Base-by-base conservation (phyloP, 2,113 vertebrate genomes). In the Lamprotornis superbus region DNA sequence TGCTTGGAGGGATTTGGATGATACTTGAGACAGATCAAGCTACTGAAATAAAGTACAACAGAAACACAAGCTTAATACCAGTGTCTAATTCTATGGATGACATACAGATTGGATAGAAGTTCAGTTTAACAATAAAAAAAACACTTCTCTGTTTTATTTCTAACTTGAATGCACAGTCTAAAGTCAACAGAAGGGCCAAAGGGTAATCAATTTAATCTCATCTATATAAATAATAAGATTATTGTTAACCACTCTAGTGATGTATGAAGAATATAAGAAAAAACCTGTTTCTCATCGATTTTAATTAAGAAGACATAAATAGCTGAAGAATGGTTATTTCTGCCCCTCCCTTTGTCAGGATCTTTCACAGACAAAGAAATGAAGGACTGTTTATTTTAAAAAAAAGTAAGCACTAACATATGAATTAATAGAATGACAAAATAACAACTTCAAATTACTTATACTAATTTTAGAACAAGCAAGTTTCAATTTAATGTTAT, bases 321-420 rank as follows among this genome's bases (percentile, higher is more conserved):
- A 89, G 44, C 5, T 57, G 25, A 83, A 53, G 35, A 67, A 61
- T 1, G 5, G 10, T 18, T 46, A 78, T 65, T 83, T 79, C 31
- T 75, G 39, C 64, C 39, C 24, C 37, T 83, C 37, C 52, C 35
- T 60, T 19, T 80, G 64, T 47, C 67, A 68, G 42, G 61, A 67
- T 40, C 53, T 79, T 46, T 61, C 49, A 82, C 14, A 59, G 19
- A 89, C 55, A 89, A 93, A 94, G 79, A 76, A 80, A 92, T 77
- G 9, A 68, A 55, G 2, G 10, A 46, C 8, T 47, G 6, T 23
- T 33, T n/a, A 31, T 70, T 40, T 21, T 9, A 35, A 30, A 27
- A 15, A 53, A 24, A 44, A 14, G 1, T 1, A 69, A 83, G 15
- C 46, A 42, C 17, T 21, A 69, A 50, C 49, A 79, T 33, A 74